Evolutionary conservation across 2,888 invertebrate genomes (phyloP), one percentile per base, ranked within the genome.

Genomic region (Cordilura impudica): DNA sequence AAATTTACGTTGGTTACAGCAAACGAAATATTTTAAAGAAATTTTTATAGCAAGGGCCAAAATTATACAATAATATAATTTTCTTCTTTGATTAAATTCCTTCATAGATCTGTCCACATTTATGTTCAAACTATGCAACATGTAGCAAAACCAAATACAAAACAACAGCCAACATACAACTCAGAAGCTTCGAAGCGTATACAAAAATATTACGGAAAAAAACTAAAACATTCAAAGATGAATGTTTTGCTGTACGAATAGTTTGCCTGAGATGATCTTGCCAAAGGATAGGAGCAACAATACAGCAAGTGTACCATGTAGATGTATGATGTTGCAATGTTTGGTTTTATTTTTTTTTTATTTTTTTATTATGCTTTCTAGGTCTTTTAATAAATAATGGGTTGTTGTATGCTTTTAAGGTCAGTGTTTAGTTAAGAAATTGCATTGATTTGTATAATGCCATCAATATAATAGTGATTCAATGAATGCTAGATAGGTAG

Each of bases 401-500:
- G 31, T 67, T 74, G 31, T 67, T 74, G 66, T 74, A 71, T 79
- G 78, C 78, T 79, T 79, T 79, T 75, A 79, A 75, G 78, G 74
- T 79, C 78, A 79, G 71, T 79, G 66, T 79, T 79, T 79, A 75
- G 71, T 61, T 75, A 70, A 79, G 66, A 75, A 79, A 79, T 79
- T 79, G 78, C 78, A 79, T 79, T 79, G 74, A 79, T 79, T 79
- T 79, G 78, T 75, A 75, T 79, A 79, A 79, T 78, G 26, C 69
- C 73, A 65, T 78, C 73, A 78, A 69, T 63, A 69, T 74, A 69
- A 63, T 53, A 70, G 70, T 56, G 45, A 60, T 72, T 67, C 69
- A 45, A 63, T 31, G 53, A 8, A 12, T n/a, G 47, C 1, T 19
- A 23, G 14, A 47, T 23, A 45, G 45, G 16, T 26, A 14, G 39